phyloP scores from a whole-genome alignment of 2,113 vertebrate species.

The Gadus macrocephalus region DNA sequence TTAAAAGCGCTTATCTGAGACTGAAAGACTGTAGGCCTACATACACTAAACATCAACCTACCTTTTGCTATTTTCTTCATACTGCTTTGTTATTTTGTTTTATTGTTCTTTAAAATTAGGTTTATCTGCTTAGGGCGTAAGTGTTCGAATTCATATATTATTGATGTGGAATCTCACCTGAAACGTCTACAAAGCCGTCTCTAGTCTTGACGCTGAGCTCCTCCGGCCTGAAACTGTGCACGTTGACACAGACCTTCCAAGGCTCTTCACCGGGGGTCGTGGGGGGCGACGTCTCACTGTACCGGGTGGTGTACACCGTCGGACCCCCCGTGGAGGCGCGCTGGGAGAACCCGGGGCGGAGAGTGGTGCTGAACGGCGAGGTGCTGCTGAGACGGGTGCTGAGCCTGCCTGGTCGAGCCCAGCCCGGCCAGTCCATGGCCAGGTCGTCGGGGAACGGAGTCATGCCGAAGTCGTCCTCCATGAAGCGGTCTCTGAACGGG shows the following conservation, averaged over 20 bases:
- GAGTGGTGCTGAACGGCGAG: slow-evolving; percentile 77
- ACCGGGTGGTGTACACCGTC: slow-evolving; percentile 70
- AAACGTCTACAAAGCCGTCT: slow-evolving; percentile 94
- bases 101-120: too few species aligned
- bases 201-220: slow-evolving; percentile 91
- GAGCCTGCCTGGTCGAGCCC: slow-evolving; percentile 87
- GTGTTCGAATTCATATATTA: too few species aligned
- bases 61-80: too few species aligned
- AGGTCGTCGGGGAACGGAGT: slow-evolving; percentile 86
- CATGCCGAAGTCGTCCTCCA: slow-evolving; percentile 94
- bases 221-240: slow-evolving; percentile 93
- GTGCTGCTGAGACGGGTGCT: slow-evolving; percentile 63
- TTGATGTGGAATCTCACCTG: slow-evolving; percentile 76
- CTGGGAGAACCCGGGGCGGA: slow-evolving; percentile 77
- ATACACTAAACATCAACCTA: too few species aligned
- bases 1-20: not conserved
- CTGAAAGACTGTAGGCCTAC: too few species aligned
- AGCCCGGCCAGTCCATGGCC: slow-evolving; percentile 89
- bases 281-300: slow-evolving; percentile 77
- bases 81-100: too few species aligned
- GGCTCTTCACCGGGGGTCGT: slow-evolving; percentile 79
- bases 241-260: slow-evolving; percentile 99
- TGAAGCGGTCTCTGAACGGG: slow-evolving; percentile 84
- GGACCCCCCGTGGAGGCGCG: slow-evolving; percentile 70
- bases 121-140: too few species aligned